phyloP scores from a whole-genome alignment of 2,888 invertebrate genomes.

The Mayetiola destructor region DNA sequence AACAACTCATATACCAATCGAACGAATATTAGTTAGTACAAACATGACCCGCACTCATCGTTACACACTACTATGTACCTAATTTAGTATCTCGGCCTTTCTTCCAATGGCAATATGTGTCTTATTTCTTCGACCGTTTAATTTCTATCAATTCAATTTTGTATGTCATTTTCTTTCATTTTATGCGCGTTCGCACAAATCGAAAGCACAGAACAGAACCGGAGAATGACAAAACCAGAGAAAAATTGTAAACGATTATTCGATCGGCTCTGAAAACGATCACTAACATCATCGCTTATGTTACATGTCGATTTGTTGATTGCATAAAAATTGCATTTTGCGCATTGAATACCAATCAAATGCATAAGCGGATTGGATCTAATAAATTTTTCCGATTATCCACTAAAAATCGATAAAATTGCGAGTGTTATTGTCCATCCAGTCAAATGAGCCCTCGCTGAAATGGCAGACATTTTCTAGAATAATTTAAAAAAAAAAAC shows the following conservation, averaged over 20 bases:
- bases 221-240: too few species aligned
- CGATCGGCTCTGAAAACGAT: conserved; percentile 2
- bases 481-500: too few species aligned
- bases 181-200: conserved; percentile 2
- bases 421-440: background rate
- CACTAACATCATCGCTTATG: background rate
- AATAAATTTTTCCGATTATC: conserved; percentile 1
- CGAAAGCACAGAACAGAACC: too few species aligned
- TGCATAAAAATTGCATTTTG: background rate
- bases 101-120: background rate
- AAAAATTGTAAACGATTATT: conserved; percentile 11
- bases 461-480: too few species aligned
- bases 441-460: too few species aligned
- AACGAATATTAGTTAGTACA: too few species aligned
- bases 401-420: background rate
- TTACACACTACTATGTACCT: background rate
- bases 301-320: background rate
- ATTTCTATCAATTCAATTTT: conserved; percentile 2
- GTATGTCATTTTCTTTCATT: background rate
- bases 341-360: background rate
- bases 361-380: conserved; percentile 5
- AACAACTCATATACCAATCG: too few species aligned
- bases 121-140: too few species aligned
- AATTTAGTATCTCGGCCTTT: background rate
- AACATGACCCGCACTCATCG: background rate